These are phyloP conservation scores for Timema podura DNA, from an alignment of 2,888 invertebrate species.

Conservation along the genomic window DNA sequence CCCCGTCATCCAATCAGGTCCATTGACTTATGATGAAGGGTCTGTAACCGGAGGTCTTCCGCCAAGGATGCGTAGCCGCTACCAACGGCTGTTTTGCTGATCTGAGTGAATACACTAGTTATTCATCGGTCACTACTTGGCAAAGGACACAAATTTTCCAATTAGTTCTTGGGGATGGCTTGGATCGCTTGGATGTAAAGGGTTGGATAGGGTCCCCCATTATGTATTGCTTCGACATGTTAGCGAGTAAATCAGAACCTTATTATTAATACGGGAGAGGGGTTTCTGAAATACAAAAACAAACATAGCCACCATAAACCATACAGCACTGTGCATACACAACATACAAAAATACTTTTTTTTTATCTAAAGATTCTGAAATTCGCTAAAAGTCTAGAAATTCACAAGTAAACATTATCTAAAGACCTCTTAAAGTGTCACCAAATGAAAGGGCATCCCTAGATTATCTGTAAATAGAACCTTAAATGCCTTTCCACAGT, in stretches of 20 bases:
- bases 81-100: neutral
- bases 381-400: no score
- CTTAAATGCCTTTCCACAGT: no score
- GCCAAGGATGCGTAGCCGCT: neutral
- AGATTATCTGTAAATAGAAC: no score
- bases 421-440: no score
- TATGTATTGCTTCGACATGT: neutral
- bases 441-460: no score
- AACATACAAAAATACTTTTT: no score
- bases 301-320: no score
- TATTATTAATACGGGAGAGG: neutral
- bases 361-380: no score
- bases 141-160: neutral
- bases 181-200: neutral
- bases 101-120: neutral
- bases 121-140: slow-evolving; percentile 3
- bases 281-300: no score
- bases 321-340: no score
- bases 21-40: neutral
- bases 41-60: neutral
- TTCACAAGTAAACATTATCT: no score
- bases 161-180: neutral
- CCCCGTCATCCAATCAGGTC: neutral
- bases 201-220: neutral
- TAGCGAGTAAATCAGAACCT: neutral